Evolutionary conservation across 2,888 invertebrate species (phyloP).

Genomic region (Tiliacea aurago): DNA sequence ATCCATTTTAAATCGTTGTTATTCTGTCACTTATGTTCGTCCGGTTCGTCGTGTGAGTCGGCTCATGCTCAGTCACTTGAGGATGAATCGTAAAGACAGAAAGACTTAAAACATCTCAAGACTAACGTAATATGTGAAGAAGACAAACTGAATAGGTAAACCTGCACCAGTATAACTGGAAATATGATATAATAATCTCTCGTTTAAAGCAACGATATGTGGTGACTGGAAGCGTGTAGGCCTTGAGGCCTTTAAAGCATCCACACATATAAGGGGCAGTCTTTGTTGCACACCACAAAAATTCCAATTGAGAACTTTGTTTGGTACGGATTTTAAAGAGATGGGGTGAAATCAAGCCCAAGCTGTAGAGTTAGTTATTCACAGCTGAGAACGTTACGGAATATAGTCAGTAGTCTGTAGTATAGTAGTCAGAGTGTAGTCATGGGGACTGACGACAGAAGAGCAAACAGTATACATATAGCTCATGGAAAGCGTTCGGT

Average conservation of each 20-base stretch:
- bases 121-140: background rate
- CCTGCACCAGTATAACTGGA: background rate
- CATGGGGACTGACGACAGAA: too few species aligned
- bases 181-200: background rate
- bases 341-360: background rate
- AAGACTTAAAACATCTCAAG: background rate
- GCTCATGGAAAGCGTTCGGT: too few species aligned
- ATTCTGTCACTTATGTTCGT: too few species aligned
- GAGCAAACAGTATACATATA: too few species aligned
- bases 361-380: background rate
- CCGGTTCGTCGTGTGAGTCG: too few species aligned
- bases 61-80: background rate
- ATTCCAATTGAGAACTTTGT: background rate
- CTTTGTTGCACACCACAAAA: background rate
- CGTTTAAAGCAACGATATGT: background rate
- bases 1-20: background rate
- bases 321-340: background rate
- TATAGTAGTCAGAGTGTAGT: too few species aligned
- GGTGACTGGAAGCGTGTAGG: background rate
- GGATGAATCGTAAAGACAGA: background rate
- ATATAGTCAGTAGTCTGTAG: too few species aligned
- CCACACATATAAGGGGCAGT: background rate
- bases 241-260: background rate
- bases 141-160: background rate
- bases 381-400: background rate